Percentiles rank a stretch among this genome's conserved stretches.
Conservation (phyloP, 2,888 invertebrate species). For the Lomographa bimaculata region DNA sequence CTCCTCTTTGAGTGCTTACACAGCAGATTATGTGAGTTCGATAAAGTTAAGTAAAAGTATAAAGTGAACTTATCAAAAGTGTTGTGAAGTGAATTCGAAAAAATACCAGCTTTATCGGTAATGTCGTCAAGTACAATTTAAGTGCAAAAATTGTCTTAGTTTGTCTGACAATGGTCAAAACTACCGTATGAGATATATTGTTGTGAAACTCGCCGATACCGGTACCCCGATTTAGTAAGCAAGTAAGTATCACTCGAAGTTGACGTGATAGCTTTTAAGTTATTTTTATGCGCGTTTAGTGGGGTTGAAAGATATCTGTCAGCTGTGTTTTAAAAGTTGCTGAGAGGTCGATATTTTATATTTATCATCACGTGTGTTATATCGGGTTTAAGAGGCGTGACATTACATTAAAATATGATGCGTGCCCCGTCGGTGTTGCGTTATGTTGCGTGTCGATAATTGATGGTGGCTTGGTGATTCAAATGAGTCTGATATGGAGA, state of each 20-base stretch:
- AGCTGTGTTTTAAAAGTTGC: constrained; percentile 11
- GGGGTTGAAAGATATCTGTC: constrained; percentile 12
- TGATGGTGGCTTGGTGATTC: constrained; percentile 25
- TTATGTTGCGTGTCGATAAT: constrained; percentile 28
- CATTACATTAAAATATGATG: constrained; percentile 19
- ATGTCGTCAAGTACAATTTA: constrained; percentile 71
- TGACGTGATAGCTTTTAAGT: not conserved
- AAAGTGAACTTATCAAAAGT: constrained; percentile 47
- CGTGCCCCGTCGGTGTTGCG: constrained; percentile 18
- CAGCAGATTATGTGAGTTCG: constrained; percentile 31
- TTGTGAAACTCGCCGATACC: constrained; percentile 42
- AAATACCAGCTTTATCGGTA: constrained; percentile 64
- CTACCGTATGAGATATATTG: constrained; percentile 55
- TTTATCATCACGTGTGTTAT: constrained; percentile 17
- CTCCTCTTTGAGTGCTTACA: constrained; percentile 42
- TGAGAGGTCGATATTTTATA: constrained; percentile 13
- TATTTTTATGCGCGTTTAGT: constrained; percentile 13
- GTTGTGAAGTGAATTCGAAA: constrained; percentile 70
- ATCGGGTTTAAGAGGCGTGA: constrained; percentile 20
- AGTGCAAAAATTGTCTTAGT: constrained; percentile 70
- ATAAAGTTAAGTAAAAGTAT: constrained; percentile 39
- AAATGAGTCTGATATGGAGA: constrained; percentile 26
- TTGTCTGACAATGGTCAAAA: constrained; percentile 58
- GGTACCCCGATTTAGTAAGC: constrained; percentile 34
- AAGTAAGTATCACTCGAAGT: constrained; percentile 43